These are phyloP conservation scores for Urosaurus nigricauda DNA, from an alignment of 2,797 vertebrate genomes.

Conservation along the genomic window DNA sequence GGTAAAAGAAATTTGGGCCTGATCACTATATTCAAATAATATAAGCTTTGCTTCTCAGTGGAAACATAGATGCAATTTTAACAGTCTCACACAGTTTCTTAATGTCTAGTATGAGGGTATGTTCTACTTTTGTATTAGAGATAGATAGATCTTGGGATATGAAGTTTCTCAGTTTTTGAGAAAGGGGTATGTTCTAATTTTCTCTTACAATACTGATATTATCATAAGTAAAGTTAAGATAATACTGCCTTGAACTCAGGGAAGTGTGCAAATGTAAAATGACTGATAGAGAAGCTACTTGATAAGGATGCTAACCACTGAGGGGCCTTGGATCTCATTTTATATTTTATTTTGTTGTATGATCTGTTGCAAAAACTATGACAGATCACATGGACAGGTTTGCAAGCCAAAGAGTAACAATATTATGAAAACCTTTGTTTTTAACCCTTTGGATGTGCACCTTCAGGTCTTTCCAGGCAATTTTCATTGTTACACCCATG, in stretches of 20 bases:
- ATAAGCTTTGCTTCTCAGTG: no score
- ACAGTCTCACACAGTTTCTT: no score
- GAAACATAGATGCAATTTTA: background rate
- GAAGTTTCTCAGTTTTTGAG: background rate
- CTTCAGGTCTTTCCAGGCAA: constrained; percentile 49
- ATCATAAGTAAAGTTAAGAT: background rate
- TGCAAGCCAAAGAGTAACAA: background rate
- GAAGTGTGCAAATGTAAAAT: background rate
- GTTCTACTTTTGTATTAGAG: no score
- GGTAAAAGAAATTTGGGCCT: background rate
- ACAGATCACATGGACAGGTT: background rate
- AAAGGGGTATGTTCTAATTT: background rate
- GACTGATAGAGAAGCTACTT: no score
- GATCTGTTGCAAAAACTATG: background rate
- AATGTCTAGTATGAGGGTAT: no score
- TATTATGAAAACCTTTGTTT: constrained; percentile 76
- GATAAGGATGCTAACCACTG: background rate
- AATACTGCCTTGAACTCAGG: background rate
- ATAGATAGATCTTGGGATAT: no score
- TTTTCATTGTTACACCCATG: background rate
- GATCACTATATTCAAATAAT: background rate
- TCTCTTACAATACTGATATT: background rate
- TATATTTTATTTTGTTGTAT: constrained; percentile 9
- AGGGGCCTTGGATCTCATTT: background rate
- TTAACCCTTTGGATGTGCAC: constrained; percentile 73